phyloP scores from a whole-genome alignment of 2,888 invertebrate species.

The Noctua comes region DNA sequence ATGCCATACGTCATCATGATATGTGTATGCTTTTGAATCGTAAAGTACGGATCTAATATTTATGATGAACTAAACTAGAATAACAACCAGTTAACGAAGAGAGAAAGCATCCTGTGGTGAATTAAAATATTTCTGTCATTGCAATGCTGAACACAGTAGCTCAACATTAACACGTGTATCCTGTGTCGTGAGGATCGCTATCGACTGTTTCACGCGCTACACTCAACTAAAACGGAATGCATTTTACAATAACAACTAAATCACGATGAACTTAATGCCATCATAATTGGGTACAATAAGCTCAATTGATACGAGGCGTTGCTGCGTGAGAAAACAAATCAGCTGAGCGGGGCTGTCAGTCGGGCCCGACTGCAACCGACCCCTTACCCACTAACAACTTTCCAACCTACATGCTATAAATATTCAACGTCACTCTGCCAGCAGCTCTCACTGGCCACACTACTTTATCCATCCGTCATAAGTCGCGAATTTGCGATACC shows the following conservation, averaged over 20 bases:
- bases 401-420: conserved; percentile 86
- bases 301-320: conserved; percentile 70
- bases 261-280: conserved; percentile 69
- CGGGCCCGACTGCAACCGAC: conserved; percentile 56
- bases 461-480: conserved; percentile 63
- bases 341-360: conserved; percentile 78
- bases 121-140: conserved; percentile 63
- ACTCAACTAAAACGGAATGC: conserved; percentile 55
- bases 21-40: background rate
- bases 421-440: conserved; percentile 83
- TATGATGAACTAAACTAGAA: conserved; percentile 30
- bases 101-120: conserved; percentile 57
- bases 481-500: conserved; percentile 74
- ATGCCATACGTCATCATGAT: background rate
- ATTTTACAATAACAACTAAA: conserved; percentile 57
- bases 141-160: conserved; percentile 60
- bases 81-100: conserved; percentile 43
- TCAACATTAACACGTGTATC: conserved; percentile 69
- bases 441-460: conserved; percentile 74
- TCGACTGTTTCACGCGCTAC: conserved; percentile 48
- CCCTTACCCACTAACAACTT: conserved; percentile 76
- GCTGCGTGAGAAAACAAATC: conserved; percentile 79
- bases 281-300: conserved; percentile 74
- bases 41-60: conserved; percentile 2
- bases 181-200: conserved; percentile 63